Conservation (phyloP, 2,113 vertebrate genomes). For the Synodontis membranacea region DNA sequence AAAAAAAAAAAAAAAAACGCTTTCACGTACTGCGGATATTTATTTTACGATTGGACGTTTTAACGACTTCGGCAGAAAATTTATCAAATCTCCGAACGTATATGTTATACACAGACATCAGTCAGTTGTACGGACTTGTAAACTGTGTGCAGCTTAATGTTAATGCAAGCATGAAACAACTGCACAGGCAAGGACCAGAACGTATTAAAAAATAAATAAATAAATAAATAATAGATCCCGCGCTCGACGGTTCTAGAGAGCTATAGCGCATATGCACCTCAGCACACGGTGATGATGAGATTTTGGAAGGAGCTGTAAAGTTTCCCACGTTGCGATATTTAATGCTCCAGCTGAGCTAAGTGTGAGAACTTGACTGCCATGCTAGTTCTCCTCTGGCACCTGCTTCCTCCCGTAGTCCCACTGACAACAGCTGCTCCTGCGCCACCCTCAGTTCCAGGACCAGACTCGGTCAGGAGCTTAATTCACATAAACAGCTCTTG, state of each 20-base stretch:
- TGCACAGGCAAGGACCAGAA: neutral
- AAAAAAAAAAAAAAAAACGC: no score
- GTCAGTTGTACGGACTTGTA: neutral
- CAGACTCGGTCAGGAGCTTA: neutral
- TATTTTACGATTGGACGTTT: neutral
- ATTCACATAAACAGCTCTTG: slow-evolving; percentile 43
- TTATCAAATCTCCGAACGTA: neutral
- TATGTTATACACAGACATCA: neutral
- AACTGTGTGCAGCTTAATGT: neutral
- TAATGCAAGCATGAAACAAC: neutral
- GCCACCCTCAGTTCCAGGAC: neutral
- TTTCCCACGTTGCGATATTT: slow-evolving; percentile 38
- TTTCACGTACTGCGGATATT: neutral
- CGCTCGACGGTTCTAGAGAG: neutral
- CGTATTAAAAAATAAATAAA: neutral
- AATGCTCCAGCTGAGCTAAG: slow-evolving; percentile 25
- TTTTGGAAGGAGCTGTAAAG: neutral
- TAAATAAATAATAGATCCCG: neutral
- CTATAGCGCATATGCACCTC: neutral
- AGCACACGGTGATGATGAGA: neutral
- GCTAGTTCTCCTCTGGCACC: slow-evolving; percentile 30
- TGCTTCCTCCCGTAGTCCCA: slow-evolving; percentile 41
- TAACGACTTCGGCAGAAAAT: slow-evolving; percentile 6
- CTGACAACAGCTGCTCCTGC: slow-evolving; percentile 41
- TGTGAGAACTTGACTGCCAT: slow-evolving; percentile 41